A percentile compares a stretch with the other conserved stretches of the same genome.
Evolutionary conservation across 2,113 vertebrate genomes (phyloP).

Genomic region (Prionailurus bengalensis): DNA sequence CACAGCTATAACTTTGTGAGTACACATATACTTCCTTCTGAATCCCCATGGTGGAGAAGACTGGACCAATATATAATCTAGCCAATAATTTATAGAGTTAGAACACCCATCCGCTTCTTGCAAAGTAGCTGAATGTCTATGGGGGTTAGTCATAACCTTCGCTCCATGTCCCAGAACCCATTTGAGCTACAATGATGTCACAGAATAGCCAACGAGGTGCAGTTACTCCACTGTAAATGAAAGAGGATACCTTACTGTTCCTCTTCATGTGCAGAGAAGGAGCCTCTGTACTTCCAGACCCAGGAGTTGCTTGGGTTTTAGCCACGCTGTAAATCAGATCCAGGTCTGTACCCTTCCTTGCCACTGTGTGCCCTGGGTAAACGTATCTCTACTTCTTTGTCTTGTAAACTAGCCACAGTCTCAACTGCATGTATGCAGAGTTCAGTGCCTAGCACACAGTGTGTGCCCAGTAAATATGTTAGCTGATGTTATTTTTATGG

Average conservation of each 20-base stretch:
- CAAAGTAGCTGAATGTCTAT: neutral
- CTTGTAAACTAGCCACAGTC: neutral
- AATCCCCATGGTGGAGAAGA: neutral
- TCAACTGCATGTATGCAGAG: neutral
- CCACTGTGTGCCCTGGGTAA: neutral
- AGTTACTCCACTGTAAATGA: neutral
- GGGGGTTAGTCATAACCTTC: neutral
- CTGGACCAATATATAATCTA: neutral
- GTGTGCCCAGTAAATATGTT: neutral
- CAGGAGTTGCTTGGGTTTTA: neutral
- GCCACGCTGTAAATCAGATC: neutral
- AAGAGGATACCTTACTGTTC: neutral
- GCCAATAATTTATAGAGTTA: neutral
- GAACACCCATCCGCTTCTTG: neutral
- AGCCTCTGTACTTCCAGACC: neutral
- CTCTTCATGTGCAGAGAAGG: neutral
- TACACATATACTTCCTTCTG: neutral
- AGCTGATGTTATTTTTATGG: neutral
- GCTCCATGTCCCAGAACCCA: neutral
- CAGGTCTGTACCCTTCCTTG: neutral
- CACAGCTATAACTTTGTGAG: neutral
- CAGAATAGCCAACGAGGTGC: neutral
- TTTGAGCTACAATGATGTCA: neutral
- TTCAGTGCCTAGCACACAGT: neutral
- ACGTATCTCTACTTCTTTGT: neutral